Evolutionary conservation across 2,888 invertebrate genomes (phyloP).

Genomic region (Scaptodrosophila latifasciaeformis): DNA sequence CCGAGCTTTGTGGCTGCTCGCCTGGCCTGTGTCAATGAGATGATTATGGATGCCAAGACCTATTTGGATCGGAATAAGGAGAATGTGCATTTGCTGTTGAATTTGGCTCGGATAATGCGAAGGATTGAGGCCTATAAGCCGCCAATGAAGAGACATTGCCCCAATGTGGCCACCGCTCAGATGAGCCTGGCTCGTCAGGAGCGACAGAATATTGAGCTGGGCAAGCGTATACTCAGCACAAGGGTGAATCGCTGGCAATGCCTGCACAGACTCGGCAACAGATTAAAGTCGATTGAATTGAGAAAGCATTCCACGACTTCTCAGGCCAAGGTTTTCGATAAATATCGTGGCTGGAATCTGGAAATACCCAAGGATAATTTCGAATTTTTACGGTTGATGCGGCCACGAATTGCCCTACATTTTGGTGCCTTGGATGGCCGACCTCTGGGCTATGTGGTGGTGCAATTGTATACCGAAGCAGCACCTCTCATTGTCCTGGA

Average conservation of each 20-base stretch:
- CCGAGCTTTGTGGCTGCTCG: slow-evolving; percentile 15
- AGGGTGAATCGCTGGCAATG: neutral
- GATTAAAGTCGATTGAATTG: too few relatives aligned
- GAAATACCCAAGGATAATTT: slow-evolving; percentile 18
- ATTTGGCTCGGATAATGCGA: slow-evolving; percentile 23
- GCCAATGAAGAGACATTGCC: slow-evolving; percentile 2
- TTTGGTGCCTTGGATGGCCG: slow-evolving; percentile 45
- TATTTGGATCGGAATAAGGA: slow-evolving; percentile 13
- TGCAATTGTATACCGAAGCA: slow-evolving; percentile 60
- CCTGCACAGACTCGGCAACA: neutral
- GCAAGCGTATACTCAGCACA: slow-evolving; percentile 14
- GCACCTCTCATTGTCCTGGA: slow-evolving; percentile 58
- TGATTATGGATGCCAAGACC: slow-evolving; percentile 17
- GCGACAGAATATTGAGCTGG: slow-evolving; percentile 13
- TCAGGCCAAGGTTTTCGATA: slow-evolving; percentile 7
- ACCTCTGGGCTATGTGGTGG: slow-evolving; percentile 44
- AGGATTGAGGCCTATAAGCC: slow-evolving; percentile 9
- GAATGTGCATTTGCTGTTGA: slow-evolving; percentile 23
- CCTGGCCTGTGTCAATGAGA: slow-evolving; percentile 14
- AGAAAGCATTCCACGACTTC: too few relatives aligned
- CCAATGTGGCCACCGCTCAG: neutral
- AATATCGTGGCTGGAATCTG: slow-evolving; percentile 26
- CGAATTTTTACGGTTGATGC: slow-evolving; percentile 30
- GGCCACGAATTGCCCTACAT: slow-evolving; percentile 56
- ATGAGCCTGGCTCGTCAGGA: slow-evolving; percentile 10